Percentiles rank a stretch among this genome's conserved stretches.
Conservation (phyloP, 2,797 vertebrate species). For the Vipera latastei region DNA sequence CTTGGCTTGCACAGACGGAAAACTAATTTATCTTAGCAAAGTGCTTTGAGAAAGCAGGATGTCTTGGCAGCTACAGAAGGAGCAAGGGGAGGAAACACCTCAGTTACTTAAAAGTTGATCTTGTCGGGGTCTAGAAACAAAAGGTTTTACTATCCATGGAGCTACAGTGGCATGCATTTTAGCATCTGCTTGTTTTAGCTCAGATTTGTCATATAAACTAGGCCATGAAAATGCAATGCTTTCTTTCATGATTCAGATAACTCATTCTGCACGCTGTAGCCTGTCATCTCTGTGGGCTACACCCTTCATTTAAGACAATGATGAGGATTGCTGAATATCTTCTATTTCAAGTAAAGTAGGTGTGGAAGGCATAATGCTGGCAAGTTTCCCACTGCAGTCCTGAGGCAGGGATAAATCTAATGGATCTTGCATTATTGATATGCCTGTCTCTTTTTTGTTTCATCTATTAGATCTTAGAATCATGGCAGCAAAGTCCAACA, state of each 20-base stretch:
- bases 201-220: not conserved
- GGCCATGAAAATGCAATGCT: not conserved
- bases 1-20: not conserved
- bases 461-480: not conserved
- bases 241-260: slow-evolving; percentile 31
- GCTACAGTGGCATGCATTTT: not conserved
- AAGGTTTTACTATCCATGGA: not conserved
- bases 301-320: slow-evolving; percentile 41
- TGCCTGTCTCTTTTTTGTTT: not conserved
- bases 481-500: not conserved
- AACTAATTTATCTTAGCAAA: not conserved
- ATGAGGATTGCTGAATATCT: slow-evolving; percentile 46
- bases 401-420: slow-evolving; percentile 46
- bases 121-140: not conserved
- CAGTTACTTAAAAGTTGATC: not conserved
- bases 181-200: not conserved
- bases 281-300: slow-evolving; percentile 34
- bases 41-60: not conserved
- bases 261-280: slow-evolving; percentile 47
- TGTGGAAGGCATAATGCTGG: slow-evolving; percentile 47
- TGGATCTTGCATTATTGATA: slow-evolving; percentile 22
- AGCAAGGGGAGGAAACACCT: not conserved
- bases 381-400: slow-evolving; percentile 38
- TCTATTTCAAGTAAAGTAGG: slow-evolving; percentile 49
- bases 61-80: not conserved